These are phyloP conservation scores for Montifringilla adamsi DNA, from an alignment of 2,113 vertebrate species.

Conservation along the genomic window DNA sequence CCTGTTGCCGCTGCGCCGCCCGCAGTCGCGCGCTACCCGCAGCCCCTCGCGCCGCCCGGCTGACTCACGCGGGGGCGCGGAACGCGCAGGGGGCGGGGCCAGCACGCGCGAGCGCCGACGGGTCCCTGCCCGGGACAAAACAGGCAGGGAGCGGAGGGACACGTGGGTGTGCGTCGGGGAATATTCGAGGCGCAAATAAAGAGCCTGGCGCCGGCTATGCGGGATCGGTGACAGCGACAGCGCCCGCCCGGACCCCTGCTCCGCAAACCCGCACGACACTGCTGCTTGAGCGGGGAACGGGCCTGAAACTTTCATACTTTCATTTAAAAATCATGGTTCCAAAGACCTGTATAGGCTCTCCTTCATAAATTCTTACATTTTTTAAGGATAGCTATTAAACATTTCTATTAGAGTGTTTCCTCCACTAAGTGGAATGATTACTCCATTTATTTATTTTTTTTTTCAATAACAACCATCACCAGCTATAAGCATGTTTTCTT, in stretches of 20 bases:
- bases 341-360: neutral
- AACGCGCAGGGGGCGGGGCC: neutral
- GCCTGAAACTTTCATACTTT: neutral
- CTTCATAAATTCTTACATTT: neutral
- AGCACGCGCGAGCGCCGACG: neutral
- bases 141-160: neutral
- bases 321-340: neutral
- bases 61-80: neutral
- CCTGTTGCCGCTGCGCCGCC: neutral
- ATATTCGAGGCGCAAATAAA: rapidly evolving
- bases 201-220: rapidly evolving
- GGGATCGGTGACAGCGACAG: neutral
- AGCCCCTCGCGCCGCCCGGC: neutral
- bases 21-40: neutral
- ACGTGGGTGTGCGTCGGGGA: rapidly evolving
- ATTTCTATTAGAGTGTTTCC: neutral
- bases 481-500: neutral
- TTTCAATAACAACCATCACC: neutral
- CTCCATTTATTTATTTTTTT: neutral
- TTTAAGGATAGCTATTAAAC: neutral
- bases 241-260: neutral
- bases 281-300: neutral
- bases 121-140: neutral
- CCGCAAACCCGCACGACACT: neutral
- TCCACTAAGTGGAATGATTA: neutral